Conservation (phyloP, 1,140 invertebrate species). For the Diachasma alloeum region DNA sequence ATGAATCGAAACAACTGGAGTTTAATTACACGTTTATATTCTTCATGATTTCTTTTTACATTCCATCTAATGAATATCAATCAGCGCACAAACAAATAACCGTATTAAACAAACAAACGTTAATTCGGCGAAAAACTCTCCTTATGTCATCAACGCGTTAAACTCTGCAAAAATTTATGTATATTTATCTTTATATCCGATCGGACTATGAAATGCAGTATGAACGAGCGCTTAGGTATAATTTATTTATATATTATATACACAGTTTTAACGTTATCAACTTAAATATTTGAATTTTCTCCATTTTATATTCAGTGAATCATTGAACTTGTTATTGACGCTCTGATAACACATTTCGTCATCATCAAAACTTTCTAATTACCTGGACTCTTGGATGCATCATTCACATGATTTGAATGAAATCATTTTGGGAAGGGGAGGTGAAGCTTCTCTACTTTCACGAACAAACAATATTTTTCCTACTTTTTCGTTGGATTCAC, state of each 20-base stretch:
- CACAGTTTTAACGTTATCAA: background rate
- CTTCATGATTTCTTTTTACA: background rate
- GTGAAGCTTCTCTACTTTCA: background rate
- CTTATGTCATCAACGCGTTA: background rate
- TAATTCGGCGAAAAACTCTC: background rate
- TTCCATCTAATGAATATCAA: background rate
- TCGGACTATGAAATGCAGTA: constrained; percentile 5
- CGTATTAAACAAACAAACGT: background rate
- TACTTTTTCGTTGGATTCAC: background rate
- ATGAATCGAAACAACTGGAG: background rate
- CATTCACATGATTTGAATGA: background rate
- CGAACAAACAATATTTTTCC: background rate
- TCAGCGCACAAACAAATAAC: background rate
- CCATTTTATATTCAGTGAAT: background rate
- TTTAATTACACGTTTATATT: background rate
- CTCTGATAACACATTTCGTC: background rate
- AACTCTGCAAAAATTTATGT: constrained; percentile 2
- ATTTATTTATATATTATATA: constrained; percentile 12
- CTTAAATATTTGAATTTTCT: background rate
- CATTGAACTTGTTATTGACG: background rate
- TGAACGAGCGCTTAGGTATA: background rate
- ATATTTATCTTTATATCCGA: background rate
- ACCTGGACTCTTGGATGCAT: background rate
- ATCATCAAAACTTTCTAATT: background rate
- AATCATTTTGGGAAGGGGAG: background rate